Evolutionary conservation across 1,140 invertebrate species (phyloP).

Genomic region (Leptinotarsa undecemlineata): DNA sequence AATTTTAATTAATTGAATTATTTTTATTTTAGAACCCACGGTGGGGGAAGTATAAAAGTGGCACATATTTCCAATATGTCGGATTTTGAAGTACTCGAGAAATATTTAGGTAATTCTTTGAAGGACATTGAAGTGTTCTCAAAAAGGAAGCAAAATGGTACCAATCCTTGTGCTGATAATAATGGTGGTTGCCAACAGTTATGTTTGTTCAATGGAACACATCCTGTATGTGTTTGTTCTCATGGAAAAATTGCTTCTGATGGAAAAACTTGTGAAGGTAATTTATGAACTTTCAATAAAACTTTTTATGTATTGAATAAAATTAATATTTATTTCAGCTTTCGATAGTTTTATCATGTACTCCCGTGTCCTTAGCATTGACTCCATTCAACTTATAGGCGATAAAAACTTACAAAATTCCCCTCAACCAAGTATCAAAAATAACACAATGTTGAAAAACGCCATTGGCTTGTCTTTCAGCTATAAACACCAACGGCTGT

Average conservation of each 20-base stretch:
- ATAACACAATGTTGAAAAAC: conserved; percentile 74
- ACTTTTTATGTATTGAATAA: not conserved
- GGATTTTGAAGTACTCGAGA: conserved; percentile 61
- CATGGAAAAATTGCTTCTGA: conserved; percentile 71
- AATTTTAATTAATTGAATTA: not conserved
- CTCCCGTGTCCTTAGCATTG: conserved; percentile 73
- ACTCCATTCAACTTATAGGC: conserved; percentile 74
- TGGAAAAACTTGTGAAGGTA: conserved; percentile 66
- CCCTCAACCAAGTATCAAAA: conserved; percentile 74
- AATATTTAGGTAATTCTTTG: conserved; percentile 67
- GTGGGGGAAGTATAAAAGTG: conserved; percentile 68
- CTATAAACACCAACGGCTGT: conserved; percentile 70
- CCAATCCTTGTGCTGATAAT: conserved; percentile 68
- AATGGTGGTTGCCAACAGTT: conserved; percentile 78
- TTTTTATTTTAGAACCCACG: conserved; percentile 59
- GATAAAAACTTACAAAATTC: conserved; percentile 74
- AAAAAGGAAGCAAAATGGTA: conserved; percentile 60
- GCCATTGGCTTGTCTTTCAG: conserved; percentile 84
- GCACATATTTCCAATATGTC: conserved; percentile 65
- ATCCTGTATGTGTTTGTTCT: conserved; percentile 72
- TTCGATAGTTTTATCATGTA: conserved; percentile 78
- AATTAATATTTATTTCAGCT: conserved; percentile 56
- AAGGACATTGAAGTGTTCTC: conserved; percentile 73
- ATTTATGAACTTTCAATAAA: conserved; percentile 31
- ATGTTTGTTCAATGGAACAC: conserved; percentile 75